These are phyloP conservation scores for Scrobipalpa costella DNA, from an alignment of 2,888 invertebrate genomes.

Conservation along the genomic window DNA sequence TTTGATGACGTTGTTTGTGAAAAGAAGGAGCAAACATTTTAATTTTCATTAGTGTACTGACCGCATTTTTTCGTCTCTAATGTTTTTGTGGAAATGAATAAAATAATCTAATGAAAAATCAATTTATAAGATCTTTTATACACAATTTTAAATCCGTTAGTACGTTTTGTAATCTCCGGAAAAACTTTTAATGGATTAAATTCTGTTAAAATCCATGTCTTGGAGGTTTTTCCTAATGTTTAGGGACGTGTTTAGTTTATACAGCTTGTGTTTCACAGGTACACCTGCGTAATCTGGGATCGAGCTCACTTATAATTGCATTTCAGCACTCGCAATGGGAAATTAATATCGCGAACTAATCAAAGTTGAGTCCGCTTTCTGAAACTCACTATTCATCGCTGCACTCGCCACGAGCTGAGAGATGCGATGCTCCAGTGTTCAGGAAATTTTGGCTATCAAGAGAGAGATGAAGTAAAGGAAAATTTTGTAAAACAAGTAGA, in stretches of 20 bases:
- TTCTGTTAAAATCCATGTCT: background rate
- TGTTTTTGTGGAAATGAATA: no score
- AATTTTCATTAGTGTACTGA: background rate
- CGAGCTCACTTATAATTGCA: conserved; percentile 46
- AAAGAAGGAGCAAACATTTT: background rate
- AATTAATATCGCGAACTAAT: conserved; percentile 68
- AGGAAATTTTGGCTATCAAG: background rate
- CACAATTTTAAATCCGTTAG: background rate
- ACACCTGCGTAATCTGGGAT: conserved; percentile 14
- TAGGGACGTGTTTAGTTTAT: background rate
- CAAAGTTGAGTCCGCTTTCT: conserved; percentile 61
- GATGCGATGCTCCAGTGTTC: background rate
- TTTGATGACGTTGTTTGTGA: conserved; percentile 6
- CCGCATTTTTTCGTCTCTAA: background rate
- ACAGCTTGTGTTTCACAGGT: background rate
- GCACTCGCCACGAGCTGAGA: conserved; percentile 14
- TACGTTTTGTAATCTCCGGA: background rate
- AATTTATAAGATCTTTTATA: no score
- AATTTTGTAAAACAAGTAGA: no score
- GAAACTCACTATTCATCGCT: conserved; percentile 41
- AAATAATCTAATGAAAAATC: no score
- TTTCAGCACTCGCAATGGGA: conserved; percentile 54
- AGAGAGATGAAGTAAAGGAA: background rate
- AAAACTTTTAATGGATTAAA: conserved; percentile 11
- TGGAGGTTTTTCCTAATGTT: background rate